Evolutionary conservation across 2,888 invertebrate genomes (phyloP).

Genomic region (Coronaproctus castanopsis): DNA sequence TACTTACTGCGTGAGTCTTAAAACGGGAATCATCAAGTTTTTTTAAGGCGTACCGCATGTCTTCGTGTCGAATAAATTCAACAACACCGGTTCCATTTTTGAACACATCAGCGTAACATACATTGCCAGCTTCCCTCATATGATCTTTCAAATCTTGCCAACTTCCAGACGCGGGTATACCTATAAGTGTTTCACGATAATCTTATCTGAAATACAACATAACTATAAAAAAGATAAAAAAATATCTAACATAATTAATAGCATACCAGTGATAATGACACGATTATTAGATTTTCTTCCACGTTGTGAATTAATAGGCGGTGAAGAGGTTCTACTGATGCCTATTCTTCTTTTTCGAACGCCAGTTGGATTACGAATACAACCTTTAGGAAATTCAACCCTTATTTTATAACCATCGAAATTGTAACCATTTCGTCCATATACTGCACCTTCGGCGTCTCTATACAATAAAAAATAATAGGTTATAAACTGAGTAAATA

Average conservation of each 20-base stretch:
- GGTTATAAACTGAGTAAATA: too few relatives aligned
- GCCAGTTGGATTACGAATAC: conserved; percentile 24
- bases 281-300: conserved; percentile 85
- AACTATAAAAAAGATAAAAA: background rate
- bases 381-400: conserved; percentile 92
- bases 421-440: conserved; percentile 91
- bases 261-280: conserved; percentile 67
- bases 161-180: conserved; percentile 67
- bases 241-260: conserved; percentile 1
- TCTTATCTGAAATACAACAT: too few relatives aligned
- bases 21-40: conserved; percentile 96
- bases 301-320: too few relatives aligned
- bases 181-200: too few relatives aligned
- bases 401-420: conserved; percentile 93
- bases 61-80: conserved; percentile 89
- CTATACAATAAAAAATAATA: conserved; percentile 32
- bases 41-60: conserved; percentile 98
- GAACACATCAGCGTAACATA: conserved; percentile 95
- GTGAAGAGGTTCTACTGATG: conserved; percentile 76
- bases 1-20: conserved; percentile 81
- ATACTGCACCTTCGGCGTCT: conserved; percentile 94
- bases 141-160: conserved; percentile 98
- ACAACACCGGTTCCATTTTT: conserved; percentile 98
- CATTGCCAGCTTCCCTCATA: conserved; percentile 98
- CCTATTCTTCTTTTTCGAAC: conserved; percentile 35